phyloP scores from a whole-genome alignment of 2,888 invertebrate species.

The Dicranocentrus wangi region DNA sequence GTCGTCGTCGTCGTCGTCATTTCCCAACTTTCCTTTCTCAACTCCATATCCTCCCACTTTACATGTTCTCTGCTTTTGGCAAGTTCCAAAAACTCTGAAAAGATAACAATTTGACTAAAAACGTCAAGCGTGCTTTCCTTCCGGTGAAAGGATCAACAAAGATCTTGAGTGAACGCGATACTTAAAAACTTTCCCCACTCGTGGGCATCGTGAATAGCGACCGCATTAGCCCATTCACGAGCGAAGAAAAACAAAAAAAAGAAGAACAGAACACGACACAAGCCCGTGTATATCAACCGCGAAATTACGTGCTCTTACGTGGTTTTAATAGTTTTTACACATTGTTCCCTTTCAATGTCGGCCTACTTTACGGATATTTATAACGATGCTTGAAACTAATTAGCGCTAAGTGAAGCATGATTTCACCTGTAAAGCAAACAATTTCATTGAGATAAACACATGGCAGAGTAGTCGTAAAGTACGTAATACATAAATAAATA shows the following conservation, averaged over 20 bases:
- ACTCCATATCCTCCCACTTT: background rate
- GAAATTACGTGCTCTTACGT: constrained; percentile 4
- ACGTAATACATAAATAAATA: background rate
- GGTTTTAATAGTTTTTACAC: constrained; percentile 19
- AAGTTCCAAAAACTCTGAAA: constrained; percentile 40
- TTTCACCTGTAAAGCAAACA: too few species aligned
- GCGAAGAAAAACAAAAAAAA: constrained; percentile 10
- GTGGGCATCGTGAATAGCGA: constrained; percentile 24
- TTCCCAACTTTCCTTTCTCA: constrained; percentile 22
- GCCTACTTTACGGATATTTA: constrained; percentile 27
- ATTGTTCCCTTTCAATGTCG: constrained; percentile 19
- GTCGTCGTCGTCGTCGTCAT: constrained; percentile 22
- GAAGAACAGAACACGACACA: background rate
- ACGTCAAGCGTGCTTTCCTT: constrained; percentile 60
- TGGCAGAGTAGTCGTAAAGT: too few species aligned
- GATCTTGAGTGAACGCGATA: constrained; percentile 43
- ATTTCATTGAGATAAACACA: too few species aligned
- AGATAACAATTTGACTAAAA: constrained; percentile 61
- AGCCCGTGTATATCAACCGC: background rate
- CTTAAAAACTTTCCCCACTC: constrained; percentile 31
- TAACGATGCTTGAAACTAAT: constrained; percentile 34
- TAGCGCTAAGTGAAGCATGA: constrained; percentile 41
- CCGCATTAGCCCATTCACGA: constrained; percentile 28
- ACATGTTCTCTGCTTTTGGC: constrained; percentile 44
- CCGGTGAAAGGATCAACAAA: constrained; percentile 59